Evolutionary conservation across 2,888 invertebrate genomes (phyloP).

Genomic region (Papilio gigon): DNA sequence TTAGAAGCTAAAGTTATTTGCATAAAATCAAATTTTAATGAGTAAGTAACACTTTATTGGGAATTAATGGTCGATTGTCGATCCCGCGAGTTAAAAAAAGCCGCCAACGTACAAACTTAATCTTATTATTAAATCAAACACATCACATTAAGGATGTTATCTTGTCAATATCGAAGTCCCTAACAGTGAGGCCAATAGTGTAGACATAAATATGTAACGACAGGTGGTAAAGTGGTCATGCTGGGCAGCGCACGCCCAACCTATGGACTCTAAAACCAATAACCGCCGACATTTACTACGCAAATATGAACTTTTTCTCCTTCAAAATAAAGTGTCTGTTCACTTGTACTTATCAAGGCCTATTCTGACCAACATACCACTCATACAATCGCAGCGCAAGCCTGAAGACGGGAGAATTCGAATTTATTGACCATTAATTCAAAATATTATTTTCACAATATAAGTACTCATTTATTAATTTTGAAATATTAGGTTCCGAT

Average conservation of each 20-base stretch:
- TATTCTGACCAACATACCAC: slow-evolving; percentile 52
- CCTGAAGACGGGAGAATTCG: slow-evolving; percentile 82
- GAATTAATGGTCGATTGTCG: slow-evolving; percentile 64
- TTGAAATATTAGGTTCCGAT: slow-evolving; percentile 83
- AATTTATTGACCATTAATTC: slow-evolving; percentile 83
- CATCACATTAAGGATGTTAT: slow-evolving; percentile 84
- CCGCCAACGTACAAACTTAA: slow-evolving; percentile 72
- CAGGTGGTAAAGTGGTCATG: slow-evolving; percentile 82
- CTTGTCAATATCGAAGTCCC: slow-evolving; percentile 83
- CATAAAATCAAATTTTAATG: slow-evolving; percentile 39
- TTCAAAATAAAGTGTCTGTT: slow-evolving; percentile 42
- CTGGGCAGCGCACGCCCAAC: slow-evolving; percentile 79
- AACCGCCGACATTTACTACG: slow-evolving; percentile 54
- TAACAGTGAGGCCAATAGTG: slow-evolving; percentile 82
- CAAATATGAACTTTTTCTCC: slow-evolving; percentile 61
- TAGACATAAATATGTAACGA: slow-evolving; percentile 83
- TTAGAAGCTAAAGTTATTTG: slow-evolving; percentile 7
- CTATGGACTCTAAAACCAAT: slow-evolving; percentile 55
- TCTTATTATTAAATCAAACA: slow-evolving; percentile 84
- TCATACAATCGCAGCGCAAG: slow-evolving; percentile 73
- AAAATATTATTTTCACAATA: slow-evolving; percentile 83
- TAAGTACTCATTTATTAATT: slow-evolving; percentile 83
- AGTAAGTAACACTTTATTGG: slow-evolving; percentile 45
- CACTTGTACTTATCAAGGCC: background rate
- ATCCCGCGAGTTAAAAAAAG: slow-evolving; percentile 64